Evolutionary conservation across 2,113 vertebrate species (phyloP).

Genomic region (Megaleporinus macrocephalus): DNA sequence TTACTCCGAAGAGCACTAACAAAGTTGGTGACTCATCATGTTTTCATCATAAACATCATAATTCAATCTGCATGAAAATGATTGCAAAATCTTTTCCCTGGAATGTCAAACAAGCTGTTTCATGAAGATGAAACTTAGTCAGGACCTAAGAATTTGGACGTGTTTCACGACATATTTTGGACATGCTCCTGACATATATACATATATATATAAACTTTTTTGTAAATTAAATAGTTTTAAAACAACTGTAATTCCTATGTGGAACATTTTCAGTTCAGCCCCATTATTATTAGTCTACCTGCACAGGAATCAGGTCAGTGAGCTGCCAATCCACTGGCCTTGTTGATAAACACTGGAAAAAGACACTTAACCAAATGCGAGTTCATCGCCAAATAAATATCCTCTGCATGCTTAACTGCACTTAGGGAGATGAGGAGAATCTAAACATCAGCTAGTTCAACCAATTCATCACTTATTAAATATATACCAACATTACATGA

Average conservation of each 20-base stretch:
- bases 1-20: too few species aligned
- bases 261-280: neutral
- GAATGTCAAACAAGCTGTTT: too few species aligned
- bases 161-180: too few species aligned
- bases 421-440: neutral
- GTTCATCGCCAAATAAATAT: neutral
- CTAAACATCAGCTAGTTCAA: neutral
- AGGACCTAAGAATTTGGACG: too few species aligned
- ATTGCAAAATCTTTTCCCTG: too few species aligned
- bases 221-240: neutral
- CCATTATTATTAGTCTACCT: neutral
- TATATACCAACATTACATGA: neutral
- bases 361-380: conserved; percentile 12
- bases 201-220: neutral
- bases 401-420: neutral
- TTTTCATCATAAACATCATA: too few species aligned
- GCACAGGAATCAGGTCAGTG: neutral
- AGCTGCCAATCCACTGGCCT: neutral
- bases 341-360: conserved; percentile 16
- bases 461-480: neutral
- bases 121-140: too few species aligned
- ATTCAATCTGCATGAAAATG: too few species aligned
- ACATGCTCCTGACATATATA: too few species aligned
- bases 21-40: too few species aligned
- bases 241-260: neutral